A percentile compares a stretch with the other conserved stretches of the same genome.
phyloP scores from a whole-genome alignment of 2,113 vertebrate species.

The Bothrops jararaca region DNA sequence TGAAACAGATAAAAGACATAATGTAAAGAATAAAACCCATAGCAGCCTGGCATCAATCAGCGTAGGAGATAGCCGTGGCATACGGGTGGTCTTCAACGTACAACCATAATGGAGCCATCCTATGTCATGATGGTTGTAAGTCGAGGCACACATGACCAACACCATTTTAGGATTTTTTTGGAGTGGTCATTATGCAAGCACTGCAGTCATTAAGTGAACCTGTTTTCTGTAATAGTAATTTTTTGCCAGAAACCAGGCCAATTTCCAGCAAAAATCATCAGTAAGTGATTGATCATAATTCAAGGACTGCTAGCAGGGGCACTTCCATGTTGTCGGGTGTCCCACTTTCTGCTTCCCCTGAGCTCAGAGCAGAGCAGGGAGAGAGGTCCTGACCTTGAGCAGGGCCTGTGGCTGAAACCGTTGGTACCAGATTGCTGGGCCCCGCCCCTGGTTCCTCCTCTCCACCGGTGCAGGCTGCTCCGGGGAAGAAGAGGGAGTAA shows the following conservation, averaged over 20 bases:
- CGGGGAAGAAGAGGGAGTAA: no score
- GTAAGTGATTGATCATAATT: not conserved
- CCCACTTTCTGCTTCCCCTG: not conserved
- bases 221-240: not conserved
- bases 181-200: not conserved
- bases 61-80: no score
- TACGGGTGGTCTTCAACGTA: no score
- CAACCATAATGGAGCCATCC: no score
- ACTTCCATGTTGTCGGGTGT: not conserved
- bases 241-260: not conserved
- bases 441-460: not conserved
- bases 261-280: not conserved
- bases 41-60: not conserved
- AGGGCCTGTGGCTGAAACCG: not conserved
- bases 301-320: not conserved
- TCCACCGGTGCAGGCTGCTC: not conserved
- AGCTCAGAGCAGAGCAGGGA: not conserved
- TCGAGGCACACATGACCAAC: not conserved
- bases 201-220: not conserved
- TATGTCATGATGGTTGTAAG: not conserved
- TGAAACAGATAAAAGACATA: not conserved
- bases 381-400: not conserved
- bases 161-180: not conserved
- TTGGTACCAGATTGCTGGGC: not conserved
- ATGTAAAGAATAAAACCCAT: not conserved